Evolutionary conservation across 2,888 invertebrate species (phyloP).

Genomic region (Drosophila anceps): DNA sequence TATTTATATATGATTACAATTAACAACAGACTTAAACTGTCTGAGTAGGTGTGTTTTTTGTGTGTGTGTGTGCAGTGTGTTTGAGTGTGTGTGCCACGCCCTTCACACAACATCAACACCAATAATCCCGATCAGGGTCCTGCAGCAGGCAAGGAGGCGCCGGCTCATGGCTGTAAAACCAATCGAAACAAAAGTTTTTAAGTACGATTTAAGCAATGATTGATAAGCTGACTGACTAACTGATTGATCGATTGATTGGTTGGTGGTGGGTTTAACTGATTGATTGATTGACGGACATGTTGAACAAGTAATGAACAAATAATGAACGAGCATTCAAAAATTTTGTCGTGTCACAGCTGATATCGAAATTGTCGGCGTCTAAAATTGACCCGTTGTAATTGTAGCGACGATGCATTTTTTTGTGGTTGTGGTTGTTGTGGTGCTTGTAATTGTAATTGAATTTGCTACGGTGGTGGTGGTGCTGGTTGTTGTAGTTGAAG

Average conservation of each 20-base stretch:
- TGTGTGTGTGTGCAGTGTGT: conserved; percentile 7
- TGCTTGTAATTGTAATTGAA: conserved; percentile 43
- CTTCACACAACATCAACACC: conserved; percentile 46
- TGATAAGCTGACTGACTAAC: conserved; percentile 34
- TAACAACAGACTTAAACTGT: conserved; percentile 31
- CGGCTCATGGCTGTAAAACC: conserved; percentile 76
- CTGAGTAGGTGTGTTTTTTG: conserved; percentile 8
- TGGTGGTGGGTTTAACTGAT: conserved; percentile 27
- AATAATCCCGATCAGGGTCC: conserved; percentile 43
- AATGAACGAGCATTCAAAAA: conserved; percentile 32
- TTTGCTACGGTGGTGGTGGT: conserved; percentile 39
- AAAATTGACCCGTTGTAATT: conserved; percentile 37
- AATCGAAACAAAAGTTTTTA: conserved; percentile 71
- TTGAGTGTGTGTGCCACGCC: conserved; percentile 26
- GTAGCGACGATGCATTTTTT: conserved; percentile 55
- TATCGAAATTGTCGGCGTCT: conserved; percentile 35
- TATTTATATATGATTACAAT: conserved; percentile 49
- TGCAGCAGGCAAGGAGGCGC: conserved; percentile 38
- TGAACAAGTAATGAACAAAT: conserved; percentile 43
- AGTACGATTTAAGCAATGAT: conserved; percentile 66
- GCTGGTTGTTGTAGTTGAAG: conserved; percentile 17
- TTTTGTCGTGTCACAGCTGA: conserved; percentile 29
- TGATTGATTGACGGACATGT: conserved; percentile 34
- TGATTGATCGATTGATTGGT: conserved; percentile 11
- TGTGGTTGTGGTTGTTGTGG: conserved; percentile 33